phyloP scores from a whole-genome alignment of 2,888 invertebrate genomes.

The Drosophila histrio region DNA sequence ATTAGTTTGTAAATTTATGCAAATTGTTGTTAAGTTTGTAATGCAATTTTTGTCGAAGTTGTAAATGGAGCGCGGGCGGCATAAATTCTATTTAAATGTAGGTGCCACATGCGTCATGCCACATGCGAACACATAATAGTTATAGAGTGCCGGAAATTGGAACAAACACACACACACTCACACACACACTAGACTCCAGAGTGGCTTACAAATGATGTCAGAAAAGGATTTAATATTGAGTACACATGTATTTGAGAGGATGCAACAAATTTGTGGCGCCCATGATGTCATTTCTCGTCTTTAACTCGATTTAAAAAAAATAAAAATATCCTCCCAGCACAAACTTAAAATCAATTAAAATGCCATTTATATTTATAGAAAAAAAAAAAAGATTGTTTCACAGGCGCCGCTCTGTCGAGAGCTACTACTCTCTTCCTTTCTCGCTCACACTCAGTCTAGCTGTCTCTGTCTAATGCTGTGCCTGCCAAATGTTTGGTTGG shows the following conservation, averaged over 20 bases:
- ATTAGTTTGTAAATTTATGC: conserved; percentile 62
- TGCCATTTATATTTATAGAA: conserved; percentile 47
- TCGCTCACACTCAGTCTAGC: neutral
- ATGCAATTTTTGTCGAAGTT: conserved; percentile 43
- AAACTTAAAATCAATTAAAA: conserved; percentile 68
- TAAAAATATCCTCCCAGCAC: conserved; percentile 10
- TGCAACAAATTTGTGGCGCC: conserved; percentile 4
- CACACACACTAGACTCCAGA: conserved; percentile 11
- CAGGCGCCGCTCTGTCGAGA: conserved; percentile 32
- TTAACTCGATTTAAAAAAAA: conserved; percentile 48
- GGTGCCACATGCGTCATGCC: conserved; percentile 17
- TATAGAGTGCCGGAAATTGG: conserved; percentile 35
- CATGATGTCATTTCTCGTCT: conserved; percentile 63
- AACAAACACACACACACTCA: too few relatives aligned
- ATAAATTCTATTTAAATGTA: conserved; percentile 55
- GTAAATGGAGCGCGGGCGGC: conserved; percentile 55
- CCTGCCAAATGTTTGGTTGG: conserved; percentile 58
- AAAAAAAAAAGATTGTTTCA: neutral
- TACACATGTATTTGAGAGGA: neutral
- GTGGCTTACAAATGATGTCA: conserved; percentile 58
- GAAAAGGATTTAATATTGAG: conserved; percentile 34
- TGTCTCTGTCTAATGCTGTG: conserved; percentile 8
- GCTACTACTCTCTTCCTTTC: conserved; percentile 3
- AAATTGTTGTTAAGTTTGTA: conserved; percentile 63
- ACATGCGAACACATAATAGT: conserved; percentile 4